Base-by-base conservation (phyloP, 1,140 invertebrate genomes). In the Sycophila sp. region DNA sequence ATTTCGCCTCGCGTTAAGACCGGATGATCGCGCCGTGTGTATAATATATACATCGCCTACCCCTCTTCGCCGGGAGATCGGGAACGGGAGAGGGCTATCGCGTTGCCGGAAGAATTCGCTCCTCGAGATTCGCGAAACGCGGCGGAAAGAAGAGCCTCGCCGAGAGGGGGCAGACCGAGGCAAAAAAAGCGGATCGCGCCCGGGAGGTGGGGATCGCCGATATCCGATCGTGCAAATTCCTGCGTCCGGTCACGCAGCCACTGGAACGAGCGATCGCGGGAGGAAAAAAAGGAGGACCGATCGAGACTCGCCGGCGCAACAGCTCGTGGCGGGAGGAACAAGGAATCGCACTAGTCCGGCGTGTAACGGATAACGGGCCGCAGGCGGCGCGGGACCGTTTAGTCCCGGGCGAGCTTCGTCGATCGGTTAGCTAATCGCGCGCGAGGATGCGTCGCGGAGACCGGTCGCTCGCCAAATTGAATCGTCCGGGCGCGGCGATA, bases 231-330 rank as follows among this genome's bases (percentile, higher is more conserved):
- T 59, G 70, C 65, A 60, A 71, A 74, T 72, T 63, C 65, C 28
- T 59, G 56, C 74, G 71, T 79, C 76, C 79, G 78, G 79, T 80
- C 80, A 79, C 80, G 80, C 80, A 74, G 75, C 65, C 65, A 68
- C 55, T 68, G 42, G 40, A 68, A 59, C 55, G 65, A 45, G 55
- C 5, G 40, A 72, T 17, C 53, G 65, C 64, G 24, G 26, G 7
- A 45, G 42, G 45, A 66, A 69, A 45, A 30, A n/a, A n/a, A n/a
- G n/a, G n/a, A n/a, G 80, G 78, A 73, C 73, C 62, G 47, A 65
- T 34, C 53, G 47, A 22, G 53, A 53, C 47, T 45, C 36, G 49
- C 15, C 30, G 71, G 19, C 55, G 65, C 64, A 19, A 49, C 38
- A 55, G 63, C 40, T 64, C 42, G 53, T 11, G 22, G 42, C 32